Evolutionary conservation across 1,140 invertebrate species (phyloP).

Genomic region (Anthonomus grandis): DNA sequence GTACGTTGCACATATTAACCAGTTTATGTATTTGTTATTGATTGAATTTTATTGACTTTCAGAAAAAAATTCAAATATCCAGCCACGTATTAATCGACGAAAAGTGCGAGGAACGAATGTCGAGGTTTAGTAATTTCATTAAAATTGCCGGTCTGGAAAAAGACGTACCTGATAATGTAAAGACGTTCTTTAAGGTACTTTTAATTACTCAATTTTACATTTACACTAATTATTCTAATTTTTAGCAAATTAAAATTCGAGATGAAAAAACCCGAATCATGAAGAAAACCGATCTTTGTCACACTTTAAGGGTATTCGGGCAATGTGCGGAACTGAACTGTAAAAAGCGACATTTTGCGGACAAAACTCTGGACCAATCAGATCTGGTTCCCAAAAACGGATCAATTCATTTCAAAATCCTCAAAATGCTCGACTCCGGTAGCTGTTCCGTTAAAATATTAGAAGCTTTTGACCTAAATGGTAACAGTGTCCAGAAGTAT

Average conservation of each 20-base stretch:
- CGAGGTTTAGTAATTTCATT: conserved; percentile 30
- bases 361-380: conserved; percentile 26
- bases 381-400: conserved; percentile 34
- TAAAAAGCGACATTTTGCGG: conserved; percentile 31
- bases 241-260: conserved; percentile 22
- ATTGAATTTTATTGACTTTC: conserved; percentile 20
- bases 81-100: conserved; percentile 39
- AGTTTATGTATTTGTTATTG: conserved; percentile 17
- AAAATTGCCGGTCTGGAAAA: conserved; percentile 24
- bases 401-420: conserved; percentile 38
- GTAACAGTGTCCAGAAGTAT: conserved; percentile 24
- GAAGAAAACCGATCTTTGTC: conserved; percentile 29
- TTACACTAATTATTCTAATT: no score
- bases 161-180: conserved; percentile 24
- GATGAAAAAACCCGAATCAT: conserved; percentile 33
- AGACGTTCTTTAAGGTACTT: conserved; percentile 22
- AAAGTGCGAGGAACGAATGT: conserved; percentile 32
- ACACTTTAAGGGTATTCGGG: conserved; percentile 35
- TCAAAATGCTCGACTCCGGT: conserved; percentile 29
- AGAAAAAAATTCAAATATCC: conserved; percentile 22
- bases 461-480: conserved; percentile 31
- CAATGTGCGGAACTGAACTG: conserved; percentile 30
- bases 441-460: conserved; percentile 32
- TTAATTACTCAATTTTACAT: not conserved
- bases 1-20: no score